Percentiles rank a stretch among this genome's conserved stretches.
phyloP scores from a whole-genome alignment of 2,797 vertebrate species.

The Neoniphon sammara region DNA sequence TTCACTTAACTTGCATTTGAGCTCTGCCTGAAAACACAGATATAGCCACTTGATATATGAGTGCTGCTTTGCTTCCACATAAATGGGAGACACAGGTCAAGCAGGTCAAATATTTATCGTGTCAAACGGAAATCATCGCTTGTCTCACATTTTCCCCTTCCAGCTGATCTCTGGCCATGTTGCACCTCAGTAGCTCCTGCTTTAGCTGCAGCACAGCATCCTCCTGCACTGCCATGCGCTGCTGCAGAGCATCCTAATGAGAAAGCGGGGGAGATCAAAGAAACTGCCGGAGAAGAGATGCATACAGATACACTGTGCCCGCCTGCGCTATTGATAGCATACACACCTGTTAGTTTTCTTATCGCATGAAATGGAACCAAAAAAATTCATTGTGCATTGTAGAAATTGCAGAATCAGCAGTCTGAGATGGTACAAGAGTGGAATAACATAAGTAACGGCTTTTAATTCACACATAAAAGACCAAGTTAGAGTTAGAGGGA shows the following conservation, averaged over 20 bases:
- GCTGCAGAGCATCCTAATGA: conserved; percentile 95
- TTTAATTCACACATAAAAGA: conserved; percentile 34
- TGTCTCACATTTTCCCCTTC: conserved; percentile 93
- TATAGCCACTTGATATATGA: conserved; percentile 24
- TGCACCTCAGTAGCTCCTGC: conserved; percentile 94
- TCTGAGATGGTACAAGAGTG: not conserved
- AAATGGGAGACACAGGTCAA: conserved; percentile 28
- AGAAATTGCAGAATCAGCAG: conserved; percentile 20
- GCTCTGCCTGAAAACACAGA: conserved; percentile 85
- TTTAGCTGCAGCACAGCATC: conserved; percentile 94
- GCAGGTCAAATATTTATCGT: conserved; percentile 44
- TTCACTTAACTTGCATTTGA: conserved; percentile 93
- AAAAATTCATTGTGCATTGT: not conserved
- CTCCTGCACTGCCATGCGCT: conserved; percentile 93
- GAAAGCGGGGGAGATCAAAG: conserved; percentile 62
- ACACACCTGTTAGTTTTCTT: conserved; percentile 1
- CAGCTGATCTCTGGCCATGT: conserved; percentile 95
- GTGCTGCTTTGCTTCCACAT: conserved; percentile 13
- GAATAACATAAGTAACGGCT: conserved; percentile 36
- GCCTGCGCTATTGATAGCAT: conserved; percentile 29
- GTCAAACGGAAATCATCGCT: conserved; percentile 59
- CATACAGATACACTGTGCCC: conserved; percentile 48
- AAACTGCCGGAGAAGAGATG: conserved; percentile 39
- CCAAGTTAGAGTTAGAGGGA: conserved; percentile 35
- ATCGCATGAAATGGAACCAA: conserved; percentile 4